Evolutionary conservation across 2,797 vertebrate species (phyloP).

Genomic region (Dromococcyx pavoninus): DNA sequence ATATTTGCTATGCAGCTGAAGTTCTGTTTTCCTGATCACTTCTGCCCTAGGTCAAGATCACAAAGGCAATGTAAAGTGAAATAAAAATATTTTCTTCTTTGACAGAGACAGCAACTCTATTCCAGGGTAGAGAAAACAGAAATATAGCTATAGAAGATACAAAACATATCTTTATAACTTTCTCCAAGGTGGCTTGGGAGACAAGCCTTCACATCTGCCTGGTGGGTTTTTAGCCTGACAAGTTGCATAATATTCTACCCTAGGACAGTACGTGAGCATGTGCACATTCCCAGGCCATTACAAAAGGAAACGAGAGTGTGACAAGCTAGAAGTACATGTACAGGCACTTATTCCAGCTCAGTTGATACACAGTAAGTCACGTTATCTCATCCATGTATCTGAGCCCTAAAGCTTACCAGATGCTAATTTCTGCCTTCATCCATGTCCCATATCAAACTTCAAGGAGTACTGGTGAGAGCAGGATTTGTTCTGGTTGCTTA

Average conservation of each 20-base stretch:
- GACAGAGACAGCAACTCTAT: background rate
- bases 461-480: background rate
- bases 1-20: background rate
- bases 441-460: background rate
- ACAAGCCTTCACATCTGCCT: background rate
- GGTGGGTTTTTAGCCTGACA: background rate
- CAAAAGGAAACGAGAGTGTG: background rate
- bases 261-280: background rate
- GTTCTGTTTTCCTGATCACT: background rate
- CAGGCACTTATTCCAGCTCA: slow-evolving; percentile 1
- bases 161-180: background rate
- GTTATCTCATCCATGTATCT: background rate
- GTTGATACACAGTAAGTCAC: background rate
- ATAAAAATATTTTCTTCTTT: background rate
- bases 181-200: background rate
- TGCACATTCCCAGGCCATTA: background rate
- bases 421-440: slow-evolving; percentile 17
- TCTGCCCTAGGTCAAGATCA: background rate
- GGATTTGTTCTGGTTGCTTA: background rate
- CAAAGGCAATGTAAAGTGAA: background rate
- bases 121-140: background rate
- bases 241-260: background rate
- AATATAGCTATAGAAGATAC: background rate
- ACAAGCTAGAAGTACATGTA: background rate
- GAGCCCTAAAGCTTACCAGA: background rate